Evolutionary conservation across 2,797 vertebrate species (phyloP), one percentile per base, ranked within the genome.

Genomic region (Ambastaia sidthimunki): DNA sequence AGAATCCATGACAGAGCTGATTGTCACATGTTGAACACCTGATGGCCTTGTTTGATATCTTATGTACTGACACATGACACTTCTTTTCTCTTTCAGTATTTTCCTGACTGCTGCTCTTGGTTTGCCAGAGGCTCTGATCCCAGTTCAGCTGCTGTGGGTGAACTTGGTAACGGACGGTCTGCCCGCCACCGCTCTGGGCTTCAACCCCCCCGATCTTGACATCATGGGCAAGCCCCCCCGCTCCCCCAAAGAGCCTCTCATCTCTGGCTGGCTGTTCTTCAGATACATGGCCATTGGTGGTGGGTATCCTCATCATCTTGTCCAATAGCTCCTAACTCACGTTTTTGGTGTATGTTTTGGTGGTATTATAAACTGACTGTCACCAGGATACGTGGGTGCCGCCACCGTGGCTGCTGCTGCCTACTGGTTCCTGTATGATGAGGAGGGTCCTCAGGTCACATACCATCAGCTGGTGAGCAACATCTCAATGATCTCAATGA

Each of bases 181-280:
- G 80, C 96, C 97, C 0, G 97, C 97, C 92, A 98, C 97, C 0
- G 97, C 97, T 71, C 91, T 98, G 88, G 97, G 97, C 88, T 98
- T 98, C 92, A 98, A 98, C 90, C 96, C 97, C 23, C 97, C 96
- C 0, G 97, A 98, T 85, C 91, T 98, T 88, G 97, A 98, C 92
- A 98, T 98, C 92, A 98, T 98, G 97, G 95, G 95, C 94, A 95
- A 92, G 69, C 91, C 94, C 16, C 97, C 97, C 34, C 94, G 97
- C 85, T 96, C 94, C 80, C 93, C 96, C 89, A 97, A 96, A 87
- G 97, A 98, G 88, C 92, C 96, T 71, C 94, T 98, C 71, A 98
- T 98, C 92, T 97, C 96, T 19, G 95, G 96, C 85, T 98, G 97
- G 97, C 91, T 98, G 65, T 98, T 98, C 93, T 98, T 98, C 93